Base-by-base conservation (phyloP, 2,888 invertebrate species). In the Agrilus mali region DNA sequence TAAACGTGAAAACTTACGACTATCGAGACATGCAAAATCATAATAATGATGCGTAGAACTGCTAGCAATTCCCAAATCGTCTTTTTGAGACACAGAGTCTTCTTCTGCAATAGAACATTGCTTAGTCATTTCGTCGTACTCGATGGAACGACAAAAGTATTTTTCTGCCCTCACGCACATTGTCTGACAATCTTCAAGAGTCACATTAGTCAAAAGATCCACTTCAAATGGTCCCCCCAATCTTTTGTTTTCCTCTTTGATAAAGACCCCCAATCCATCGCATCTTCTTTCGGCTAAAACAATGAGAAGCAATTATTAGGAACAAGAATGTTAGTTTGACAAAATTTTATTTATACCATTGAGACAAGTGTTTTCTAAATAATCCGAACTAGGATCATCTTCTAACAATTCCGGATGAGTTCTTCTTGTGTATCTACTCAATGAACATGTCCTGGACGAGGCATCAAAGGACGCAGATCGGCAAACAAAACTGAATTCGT, bases 91-190 rank as follows among this genome's bases (percentile, higher is more conserved):
- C 34, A 86, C 80, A 0, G 89, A 89, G 61, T 92, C 90, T 67
- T 92, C 92, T 65, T 90, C 90, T 1, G 88, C 89, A 35, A 92
- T 72, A n/a, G 87, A 83, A 57, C 92, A 92, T 56, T 85, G 82
- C 43, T 83, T 79, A 3, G 85, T 85, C 72, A 85, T 82, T 53
- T 87, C 87, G 58, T 92, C 89, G 59, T 86, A 90, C 61, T 89
- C 88, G 36, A 92, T 82, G 2, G 90, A 89, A 27, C 90, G 82
- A 60, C 90, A 90, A 58, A 88, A 87, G 72, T 73, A 89, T 76
- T 87, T 88, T 64, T 89, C 88, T 12, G 88, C 87, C 45, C 86
- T 72, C 35, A 89, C 75, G 60, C 90, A 90, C 75, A 87, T 83
- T 3, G 83, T 80, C 64, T 89, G 88, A 57, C 90, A 90, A 68